These are phyloP conservation scores for Allolobophora icterica DNA, from an alignment of 2,888 invertebrate genomes.

Conservation along the genomic window DNA sequence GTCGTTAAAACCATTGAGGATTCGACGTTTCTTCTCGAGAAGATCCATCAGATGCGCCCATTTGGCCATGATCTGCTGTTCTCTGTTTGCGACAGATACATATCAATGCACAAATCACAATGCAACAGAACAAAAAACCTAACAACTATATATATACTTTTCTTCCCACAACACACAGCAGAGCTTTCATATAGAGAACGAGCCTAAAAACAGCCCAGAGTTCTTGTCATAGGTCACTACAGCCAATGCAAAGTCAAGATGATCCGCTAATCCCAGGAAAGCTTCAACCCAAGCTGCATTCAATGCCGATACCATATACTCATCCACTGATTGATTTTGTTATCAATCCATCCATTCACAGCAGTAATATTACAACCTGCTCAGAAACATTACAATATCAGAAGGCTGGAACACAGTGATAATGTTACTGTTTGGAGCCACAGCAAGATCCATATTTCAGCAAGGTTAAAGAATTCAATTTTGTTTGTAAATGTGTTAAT, in stretches of 20 bases:
- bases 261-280: neutral
- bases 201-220: neutral
- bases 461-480: no score
- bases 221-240: neutral
- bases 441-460: neutral
- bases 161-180: neutral
- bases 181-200: neutral
- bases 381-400: neutral
- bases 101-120: neutral
- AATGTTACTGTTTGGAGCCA: neutral
- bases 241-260: neutral
- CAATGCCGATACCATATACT: neutral
- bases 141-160: neutral
- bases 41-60: conserved; percentile 86
- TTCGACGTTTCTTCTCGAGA: conserved; percentile 75
- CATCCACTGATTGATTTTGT: neutral
- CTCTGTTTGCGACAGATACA: conserved; percentile 65
- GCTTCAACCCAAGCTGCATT: neutral
- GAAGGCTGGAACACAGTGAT: neutral
- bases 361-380: neutral
- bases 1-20: conserved; percentile 75
- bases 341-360: neutral
- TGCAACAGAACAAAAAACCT: neutral
- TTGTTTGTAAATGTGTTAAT: neutral
- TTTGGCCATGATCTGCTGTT: conserved; percentile 80